Conservation (phyloP, 2,113 vertebrate species). For the Cathartes aura region DNA sequence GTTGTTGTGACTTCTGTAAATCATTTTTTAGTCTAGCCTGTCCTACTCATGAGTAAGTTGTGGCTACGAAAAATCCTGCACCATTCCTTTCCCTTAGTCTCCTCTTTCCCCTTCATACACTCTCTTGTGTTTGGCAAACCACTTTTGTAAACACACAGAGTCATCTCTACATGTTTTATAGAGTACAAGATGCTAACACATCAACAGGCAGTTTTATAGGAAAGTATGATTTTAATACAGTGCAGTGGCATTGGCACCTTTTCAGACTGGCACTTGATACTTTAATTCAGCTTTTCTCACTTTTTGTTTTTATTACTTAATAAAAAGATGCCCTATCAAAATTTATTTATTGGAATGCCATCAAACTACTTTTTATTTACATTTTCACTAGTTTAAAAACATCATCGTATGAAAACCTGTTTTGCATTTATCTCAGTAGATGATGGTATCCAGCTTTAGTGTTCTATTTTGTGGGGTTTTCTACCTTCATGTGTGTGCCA, state of each 20-base stretch:
- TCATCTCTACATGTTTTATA: background rate
- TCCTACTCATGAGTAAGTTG: background rate
- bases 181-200: background rate
- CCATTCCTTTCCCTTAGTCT: background rate
- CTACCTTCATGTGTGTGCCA: background rate
- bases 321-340: background rate
- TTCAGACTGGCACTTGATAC: background rate
- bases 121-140: background rate
- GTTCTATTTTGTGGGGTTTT: background rate
- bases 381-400: background rate
- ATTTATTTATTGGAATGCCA: background rate
- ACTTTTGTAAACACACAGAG: background rate
- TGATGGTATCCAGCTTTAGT: background rate
- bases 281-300: background rate
- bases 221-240: background rate
- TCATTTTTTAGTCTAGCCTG: background rate
- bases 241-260: background rate
- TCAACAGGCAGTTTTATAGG: background rate
- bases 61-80: background rate
- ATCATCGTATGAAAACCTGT: background rate
- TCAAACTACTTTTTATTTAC: background rate
- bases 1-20: background rate
- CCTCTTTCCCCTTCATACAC: background rate
- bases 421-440: background rate
- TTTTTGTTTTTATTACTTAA: background rate